phyloP scores from a whole-genome alignment of 2,797 vertebrate species.

The Peromyscus nudipes region DNA sequence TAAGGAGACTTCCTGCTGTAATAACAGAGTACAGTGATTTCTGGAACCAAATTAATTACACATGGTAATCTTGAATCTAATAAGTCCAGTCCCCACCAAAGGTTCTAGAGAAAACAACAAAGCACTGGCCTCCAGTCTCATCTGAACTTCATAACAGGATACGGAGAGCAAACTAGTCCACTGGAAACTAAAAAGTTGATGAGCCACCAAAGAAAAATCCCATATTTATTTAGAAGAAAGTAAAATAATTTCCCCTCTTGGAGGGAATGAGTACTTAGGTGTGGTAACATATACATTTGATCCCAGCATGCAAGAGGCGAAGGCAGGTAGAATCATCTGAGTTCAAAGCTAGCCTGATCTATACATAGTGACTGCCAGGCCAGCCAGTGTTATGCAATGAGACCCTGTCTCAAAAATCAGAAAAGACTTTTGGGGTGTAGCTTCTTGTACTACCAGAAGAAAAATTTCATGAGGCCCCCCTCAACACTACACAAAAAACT shows the following conservation, averaged over 20 bases:
- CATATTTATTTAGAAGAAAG: slow-evolving; percentile 32
- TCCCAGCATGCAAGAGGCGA: not conserved
- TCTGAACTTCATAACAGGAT: slow-evolving; percentile 48
- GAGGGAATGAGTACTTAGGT: not conserved
- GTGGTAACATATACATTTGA: not conserved
- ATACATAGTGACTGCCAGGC: not conserved
- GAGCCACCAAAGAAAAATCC: not conserved
- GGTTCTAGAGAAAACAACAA: slow-evolving; percentile 39
- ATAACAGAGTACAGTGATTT: slow-evolving; percentile 42
- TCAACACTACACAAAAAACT: not conserved
- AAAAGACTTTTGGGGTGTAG: not conserved
- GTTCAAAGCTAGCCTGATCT: not conserved
- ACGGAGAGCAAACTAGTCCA: slow-evolving; percentile 43
- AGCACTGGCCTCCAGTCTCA: slow-evolving; percentile 42
- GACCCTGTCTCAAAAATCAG: not conserved
- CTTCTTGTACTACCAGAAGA: not conserved
- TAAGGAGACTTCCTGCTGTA: slow-evolving; percentile 15
- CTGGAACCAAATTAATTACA: slow-evolving; percentile 63
- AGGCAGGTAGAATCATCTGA: not conserved
- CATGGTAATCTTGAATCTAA: slow-evolving; percentile 40
- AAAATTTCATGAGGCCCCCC: not conserved
- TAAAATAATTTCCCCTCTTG: not conserved
- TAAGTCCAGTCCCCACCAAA: slow-evolving; percentile 35
- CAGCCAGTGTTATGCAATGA: not conserved
- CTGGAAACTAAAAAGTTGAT: slow-evolving; percentile 70